Percentiles rank a stretch among this genome's conserved stretches.
Evolutionary conservation across 2,888 invertebrate genomes (phyloP).

Genomic region (Microctonus brassicae): DNA sequence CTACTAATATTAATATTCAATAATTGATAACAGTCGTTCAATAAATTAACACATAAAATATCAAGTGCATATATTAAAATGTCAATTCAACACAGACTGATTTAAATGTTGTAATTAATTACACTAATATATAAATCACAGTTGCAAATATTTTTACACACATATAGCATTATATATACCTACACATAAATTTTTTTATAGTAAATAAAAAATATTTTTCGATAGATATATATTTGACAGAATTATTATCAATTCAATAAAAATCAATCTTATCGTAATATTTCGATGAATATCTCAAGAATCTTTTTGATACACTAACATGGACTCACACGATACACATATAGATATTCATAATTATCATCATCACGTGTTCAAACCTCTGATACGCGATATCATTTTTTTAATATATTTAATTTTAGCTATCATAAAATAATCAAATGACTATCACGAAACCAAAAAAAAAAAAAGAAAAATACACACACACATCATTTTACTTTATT

Average conservation of each 20-base stretch:
- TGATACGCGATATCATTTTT: neutral
- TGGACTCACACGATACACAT: neutral
- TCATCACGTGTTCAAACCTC: too few relatives aligned
- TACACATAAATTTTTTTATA: neutral
- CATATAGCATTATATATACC: neutral
- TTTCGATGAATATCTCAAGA: neutral
- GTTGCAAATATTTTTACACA: neutral
- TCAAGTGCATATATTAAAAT: neutral
- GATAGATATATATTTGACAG: neutral
- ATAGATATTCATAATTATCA: too few relatives aligned
- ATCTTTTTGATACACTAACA: neutral
- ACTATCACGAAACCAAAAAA: too few relatives aligned
- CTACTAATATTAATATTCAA: neutral
- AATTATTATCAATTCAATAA: neutral
- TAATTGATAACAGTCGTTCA: neutral
- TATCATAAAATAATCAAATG: too few relatives aligned
- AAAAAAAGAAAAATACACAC: too few relatives aligned
- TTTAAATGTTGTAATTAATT: neutral
- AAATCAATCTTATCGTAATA: neutral
- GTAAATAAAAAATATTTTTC: neutral
- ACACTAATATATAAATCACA: neutral
- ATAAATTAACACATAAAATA: neutral
- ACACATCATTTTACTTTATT: too few relatives aligned
- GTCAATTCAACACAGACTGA: neutral
- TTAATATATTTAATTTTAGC: too few relatives aligned